These are phyloP conservation scores for Acanthoscelides obtectus DNA, from an alignment of 2,888 invertebrate genomes.

Conservation along the genomic window DNA sequence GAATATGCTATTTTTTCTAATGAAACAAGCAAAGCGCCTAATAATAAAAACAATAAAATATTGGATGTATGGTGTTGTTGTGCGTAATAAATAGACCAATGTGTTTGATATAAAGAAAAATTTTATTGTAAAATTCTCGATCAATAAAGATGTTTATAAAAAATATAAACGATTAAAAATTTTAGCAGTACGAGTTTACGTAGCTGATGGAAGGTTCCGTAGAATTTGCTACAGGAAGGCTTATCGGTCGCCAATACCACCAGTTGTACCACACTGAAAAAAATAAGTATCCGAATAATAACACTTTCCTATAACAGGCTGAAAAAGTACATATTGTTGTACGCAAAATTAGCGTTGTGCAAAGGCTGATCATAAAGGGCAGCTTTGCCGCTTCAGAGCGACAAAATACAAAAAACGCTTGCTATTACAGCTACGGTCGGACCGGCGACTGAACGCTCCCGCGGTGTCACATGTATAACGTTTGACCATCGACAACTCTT, in stretches of 20 bases:
- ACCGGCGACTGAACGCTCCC: too few species aligned
- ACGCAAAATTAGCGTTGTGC: too few species aligned
- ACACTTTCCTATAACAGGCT: too few species aligned
- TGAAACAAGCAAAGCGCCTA: neutral
- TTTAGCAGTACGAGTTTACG: constrained; percentile 63
- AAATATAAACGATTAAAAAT: constrained; percentile 4
- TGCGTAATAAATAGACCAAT: neutral
- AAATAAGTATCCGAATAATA: too few species aligned
- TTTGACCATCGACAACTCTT: neutral
- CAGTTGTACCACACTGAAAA: constrained; percentile 77
- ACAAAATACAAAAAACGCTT: too few species aligned
- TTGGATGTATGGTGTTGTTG: neutral
- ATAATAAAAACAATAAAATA: neutral
- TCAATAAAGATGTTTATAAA: constrained; percentile 2
- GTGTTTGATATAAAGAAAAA: neutral
- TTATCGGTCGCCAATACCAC: constrained; percentile 76
- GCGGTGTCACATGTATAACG: neutral
- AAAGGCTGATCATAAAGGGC: too few species aligned
- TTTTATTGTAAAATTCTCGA: neutral
- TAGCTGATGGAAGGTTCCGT: constrained; percentile 61
- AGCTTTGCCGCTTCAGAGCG: too few species aligned
- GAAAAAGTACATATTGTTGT: too few species aligned
- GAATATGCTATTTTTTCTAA: neutral
- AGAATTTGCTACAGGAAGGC: constrained; percentile 57
- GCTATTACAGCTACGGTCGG: too few species aligned